Percentiles rank a stretch among this genome's conserved stretches.
Evolutionary conservation across 2,113 vertebrate species (phyloP).

Genomic region (Thermophis baileyi): DNA sequence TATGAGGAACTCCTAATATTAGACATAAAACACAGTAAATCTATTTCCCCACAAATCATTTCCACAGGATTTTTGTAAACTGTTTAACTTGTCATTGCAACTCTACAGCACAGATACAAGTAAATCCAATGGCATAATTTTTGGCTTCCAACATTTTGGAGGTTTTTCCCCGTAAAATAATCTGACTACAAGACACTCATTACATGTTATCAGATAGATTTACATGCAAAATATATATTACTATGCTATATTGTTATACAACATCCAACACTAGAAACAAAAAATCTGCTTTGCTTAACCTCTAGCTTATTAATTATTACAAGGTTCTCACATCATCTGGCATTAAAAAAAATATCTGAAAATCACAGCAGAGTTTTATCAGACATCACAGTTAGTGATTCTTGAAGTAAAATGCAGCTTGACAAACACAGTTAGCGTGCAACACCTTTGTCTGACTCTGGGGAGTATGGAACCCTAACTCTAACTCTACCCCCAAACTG

Average conservation of each 20-base stretch:
- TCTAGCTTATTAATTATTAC: neutral
- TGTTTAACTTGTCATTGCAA: neutral
- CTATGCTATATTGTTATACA: neutral
- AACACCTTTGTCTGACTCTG: neutral
- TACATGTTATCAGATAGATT: neutral
- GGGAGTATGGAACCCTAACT: neutral
- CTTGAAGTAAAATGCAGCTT: neutral
- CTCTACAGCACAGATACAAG: neutral
- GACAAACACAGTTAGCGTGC: neutral
- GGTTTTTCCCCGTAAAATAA: neutral
- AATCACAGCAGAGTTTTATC: neutral
- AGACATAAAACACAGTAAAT: neutral
- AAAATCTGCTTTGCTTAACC: neutral
- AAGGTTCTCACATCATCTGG: neutral
- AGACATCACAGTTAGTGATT: neutral
- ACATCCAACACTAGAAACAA: neutral
- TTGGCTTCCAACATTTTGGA: neutral
- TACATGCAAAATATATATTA: neutral
- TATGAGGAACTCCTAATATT: neutral
- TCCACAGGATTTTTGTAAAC: neutral
- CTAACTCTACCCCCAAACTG: neutral
- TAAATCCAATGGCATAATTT: neutral
- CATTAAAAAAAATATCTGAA: neutral
- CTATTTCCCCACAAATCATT: neutral
- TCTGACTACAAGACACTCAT: neutral